Base-by-base conservation (phyloP, 2,113 vertebrate species). In the Sakesphorus luctuosus region DNA sequence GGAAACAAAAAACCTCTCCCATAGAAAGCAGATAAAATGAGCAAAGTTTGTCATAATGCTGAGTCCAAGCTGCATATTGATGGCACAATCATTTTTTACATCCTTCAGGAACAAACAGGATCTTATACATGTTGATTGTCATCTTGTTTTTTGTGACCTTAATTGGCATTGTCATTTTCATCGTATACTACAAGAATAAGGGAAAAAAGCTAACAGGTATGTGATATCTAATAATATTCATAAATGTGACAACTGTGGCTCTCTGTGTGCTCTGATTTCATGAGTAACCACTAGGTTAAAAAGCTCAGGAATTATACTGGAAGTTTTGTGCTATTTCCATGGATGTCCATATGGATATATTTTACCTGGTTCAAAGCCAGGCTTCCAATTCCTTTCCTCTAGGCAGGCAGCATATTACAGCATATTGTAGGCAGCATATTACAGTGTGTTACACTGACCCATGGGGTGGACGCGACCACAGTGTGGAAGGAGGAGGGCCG, bases 181-280 rank as follows among this genome's bases (percentile, higher is more conserved):
- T 95, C 0, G 8, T 98, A 21, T 98, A 96, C 93, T 98, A 97
- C 52, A 97, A 96, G 91, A 98, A 98, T n/a, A 97, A 98, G 68
- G 97, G 97, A 36, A 98, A 98, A 77, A 87, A 93, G 18, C 77
- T 98, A 33, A 98, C 97, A 98, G 98, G 98, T 98, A 98, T 0
- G 46, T 93, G 71, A 26, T 13, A 68, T 53, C 63, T 96, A 40
- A 59, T 25, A 11, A 13, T 72, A 31, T 40, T 84, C 26, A 6
- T 55, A 66, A 74, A 31, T 62, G 47, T 67, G 66, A 67, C 20
- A 90, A 0, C 36, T 56, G 11, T 67, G 69, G 59, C 36, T 28
- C 44, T n/a, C 46, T 73, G 12, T 55, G 47, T 5, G 0, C 36
- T 56, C 81, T 63, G 35, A 25, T 76, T 87, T 93, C 16, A 9